Conservation (phyloP, 2,113 vertebrate genomes). For the Rhabdomys dilectus region DNA sequence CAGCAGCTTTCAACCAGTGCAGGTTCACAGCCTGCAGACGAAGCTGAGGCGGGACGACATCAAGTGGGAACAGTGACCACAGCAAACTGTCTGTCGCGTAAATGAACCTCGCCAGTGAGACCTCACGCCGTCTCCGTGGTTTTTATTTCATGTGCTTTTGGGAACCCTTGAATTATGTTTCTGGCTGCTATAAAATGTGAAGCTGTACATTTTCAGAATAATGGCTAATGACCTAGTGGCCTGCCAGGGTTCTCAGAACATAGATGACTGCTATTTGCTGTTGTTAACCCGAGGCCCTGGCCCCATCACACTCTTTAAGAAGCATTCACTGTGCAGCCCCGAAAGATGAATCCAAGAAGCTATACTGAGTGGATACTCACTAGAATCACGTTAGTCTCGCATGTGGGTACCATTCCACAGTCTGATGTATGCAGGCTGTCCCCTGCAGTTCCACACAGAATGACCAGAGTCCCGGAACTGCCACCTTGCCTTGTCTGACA, state of each 20-base stretch:
- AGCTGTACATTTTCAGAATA: slow-evolving; percentile 55
- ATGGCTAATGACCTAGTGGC: slow-evolving; percentile 33
- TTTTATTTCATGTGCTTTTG: slow-evolving; percentile 67
- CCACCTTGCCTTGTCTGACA: not conserved
- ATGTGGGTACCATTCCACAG: not conserved
- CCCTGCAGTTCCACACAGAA: not conserved
- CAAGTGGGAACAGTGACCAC: slow-evolving; percentile 89
- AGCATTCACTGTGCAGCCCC: slow-evolving; percentile 25
- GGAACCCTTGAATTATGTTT: slow-evolving; percentile 77
- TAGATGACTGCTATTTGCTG: slow-evolving; percentile 52
- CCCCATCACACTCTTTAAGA: slow-evolving; percentile 41
- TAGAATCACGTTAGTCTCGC: slow-evolving; percentile 44
- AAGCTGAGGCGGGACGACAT: slow-evolving; percentile 90
- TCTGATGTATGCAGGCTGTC: not conserved
- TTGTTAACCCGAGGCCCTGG: slow-evolving; percentile 49
- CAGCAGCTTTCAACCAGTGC: slow-evolving; percentile 86
- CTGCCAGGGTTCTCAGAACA: slow-evolving; percentile 22
- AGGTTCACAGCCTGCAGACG: slow-evolving; percentile 89
- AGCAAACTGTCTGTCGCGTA: not conserved
- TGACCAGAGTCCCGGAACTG: not conserved
- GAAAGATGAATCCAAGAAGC: slow-evolving; percentile 25
- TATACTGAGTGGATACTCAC: not conserved
- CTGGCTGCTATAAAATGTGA: slow-evolving; percentile 60
- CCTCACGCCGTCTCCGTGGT: slow-evolving; percentile 49
- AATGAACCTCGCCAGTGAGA: slow-evolving; percentile 67